Evolutionary conservation across 2,797 vertebrate genomes (phyloP), one percentile per base, ranked within the genome.

Genomic region (Anabacerthia variegaticeps): DNA sequence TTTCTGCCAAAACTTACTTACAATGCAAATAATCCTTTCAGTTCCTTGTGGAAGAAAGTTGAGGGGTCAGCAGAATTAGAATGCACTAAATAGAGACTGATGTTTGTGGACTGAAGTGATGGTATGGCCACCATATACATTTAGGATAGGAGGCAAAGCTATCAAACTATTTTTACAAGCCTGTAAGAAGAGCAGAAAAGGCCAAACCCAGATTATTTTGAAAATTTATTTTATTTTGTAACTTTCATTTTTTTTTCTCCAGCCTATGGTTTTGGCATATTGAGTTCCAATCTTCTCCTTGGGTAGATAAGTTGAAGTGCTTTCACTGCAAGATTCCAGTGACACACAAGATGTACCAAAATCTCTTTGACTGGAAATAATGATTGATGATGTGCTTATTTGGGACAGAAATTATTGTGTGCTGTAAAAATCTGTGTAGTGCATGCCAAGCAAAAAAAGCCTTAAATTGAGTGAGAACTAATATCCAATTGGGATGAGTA

Each of bases 291-390:
- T 61, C 69, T 77, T 88, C 37, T 89, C 14, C 16, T 91, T 58
- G 30, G 37, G 27, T 46, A 68, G 41, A 46, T 91, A 88, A 77
- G 6, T 88, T 88, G 34, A 94, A 85, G 7, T 16, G 22, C 26
- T 95, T 88, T 85, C 43, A 30, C 9, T 89, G 65, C 24, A 87
- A 74, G 67, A 67, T 89, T 94, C 63, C 62, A 77, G 24, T 71
- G 86, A 69, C 41, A 65, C 12, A 10, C 28, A 52, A 77, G 55
- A 61, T 54, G 34, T 39, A 93, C 30, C 22, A 89, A 85, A 95
- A 91, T 85, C 12, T 91, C 54, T 77, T 79, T 74, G 46, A 88
- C 56, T 92, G 74, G 56, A 94, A 87, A 74, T 69, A 92, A 76
- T 71, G 71, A 85, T 49, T 76, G 55, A 85, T 67, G 30, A 79